Percentiles rank a stretch among this genome's conserved stretches.
phyloP scores from a whole-genome alignment of 2,888 invertebrate species.

The Lydus trimaculatus region DNA sequence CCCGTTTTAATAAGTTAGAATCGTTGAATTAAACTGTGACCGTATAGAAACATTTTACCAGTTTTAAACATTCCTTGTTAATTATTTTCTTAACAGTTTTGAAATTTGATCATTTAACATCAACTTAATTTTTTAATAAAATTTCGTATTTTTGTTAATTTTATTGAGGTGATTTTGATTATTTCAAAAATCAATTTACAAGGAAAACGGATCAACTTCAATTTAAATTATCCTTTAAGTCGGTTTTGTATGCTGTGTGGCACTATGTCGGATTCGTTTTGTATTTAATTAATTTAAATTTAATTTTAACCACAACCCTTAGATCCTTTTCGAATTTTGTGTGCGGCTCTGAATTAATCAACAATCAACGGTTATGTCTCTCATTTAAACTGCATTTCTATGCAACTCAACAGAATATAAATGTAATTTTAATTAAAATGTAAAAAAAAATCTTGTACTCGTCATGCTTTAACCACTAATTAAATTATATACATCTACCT shows the following conservation, averaged over 20 bases:
- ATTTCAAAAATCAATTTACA: conserved; percentile 31
- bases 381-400: background rate
- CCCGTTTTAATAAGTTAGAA: conserved; percentile 9
- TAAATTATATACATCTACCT: background rate
- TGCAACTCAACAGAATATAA: background rate
- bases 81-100: no score
- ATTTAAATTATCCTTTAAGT: conserved; percentile 33
- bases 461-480: background rate
- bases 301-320: conserved; percentile 22
- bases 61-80: background rate
- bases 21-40: conserved; percentile 6
- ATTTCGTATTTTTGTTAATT: no score
- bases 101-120: conserved; percentile 4
- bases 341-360: background rate
- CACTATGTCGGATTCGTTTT: conserved; percentile 6
- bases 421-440: background rate
- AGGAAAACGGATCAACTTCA: conserved; percentile 30
- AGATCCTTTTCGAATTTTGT: background rate
- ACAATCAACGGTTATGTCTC: background rate
- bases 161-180: background rate
- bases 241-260: conserved; percentile 21
- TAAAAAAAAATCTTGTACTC: background rate
- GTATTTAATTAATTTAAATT: conserved; percentile 36
- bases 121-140: no score
- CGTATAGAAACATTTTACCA: background rate